Base-by-base conservation (phyloP, 2,113 vertebrate species). In the Chloroceryle aenea region DNA sequence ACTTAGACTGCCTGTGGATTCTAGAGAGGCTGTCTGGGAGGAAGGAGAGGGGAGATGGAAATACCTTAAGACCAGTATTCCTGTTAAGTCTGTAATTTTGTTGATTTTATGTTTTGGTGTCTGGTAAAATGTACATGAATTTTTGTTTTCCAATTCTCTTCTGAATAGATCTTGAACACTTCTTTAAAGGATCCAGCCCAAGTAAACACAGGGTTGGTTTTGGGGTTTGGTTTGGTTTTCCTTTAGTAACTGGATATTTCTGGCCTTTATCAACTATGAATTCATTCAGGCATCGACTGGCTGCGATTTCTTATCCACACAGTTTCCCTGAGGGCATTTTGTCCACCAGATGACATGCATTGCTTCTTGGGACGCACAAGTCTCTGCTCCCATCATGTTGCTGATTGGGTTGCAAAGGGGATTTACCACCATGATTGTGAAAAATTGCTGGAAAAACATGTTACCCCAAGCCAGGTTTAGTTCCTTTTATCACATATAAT, bases 181-280 rank as follows among this genome's bases (percentile, higher is more conserved):
- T 74, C 55, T 68, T 59, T 78, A 55, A 64, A 86, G 38, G 9
- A 74, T 69, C 29, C 50, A 90, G 67, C 50, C 67, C 61, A 52
- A 88, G 29, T 8, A 83, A 66, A 77, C 20, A 36, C 12, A 22
- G 27, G 12, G 25, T 50, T 71, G 73, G 45, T 43, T 53, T 32
- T 6, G 20, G 40, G 8, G 12, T 63, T 52, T 26, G 50, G 14
- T 52, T 26, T 47, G 12, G 56, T 55, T 43, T 13, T 3, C 36
- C n/a, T 88, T n/a, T 86, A 11, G 72, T 83, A 86, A 92, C 10
- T 83, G 73, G 30, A 25, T 92, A 92, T 81, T 94, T 94, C 55
- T 93, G 79, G 53, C 45, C 59, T 86, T 80, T 86, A 77, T 83
- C 92, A 73, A 69, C 40, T 77, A 8, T 69, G 45, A 74, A 68